A percentile compares a stretch with the other conserved stretches of the same genome.
Conservation (phyloP, 2,113 vertebrate species). For the Trogon melanurus region DNA sequence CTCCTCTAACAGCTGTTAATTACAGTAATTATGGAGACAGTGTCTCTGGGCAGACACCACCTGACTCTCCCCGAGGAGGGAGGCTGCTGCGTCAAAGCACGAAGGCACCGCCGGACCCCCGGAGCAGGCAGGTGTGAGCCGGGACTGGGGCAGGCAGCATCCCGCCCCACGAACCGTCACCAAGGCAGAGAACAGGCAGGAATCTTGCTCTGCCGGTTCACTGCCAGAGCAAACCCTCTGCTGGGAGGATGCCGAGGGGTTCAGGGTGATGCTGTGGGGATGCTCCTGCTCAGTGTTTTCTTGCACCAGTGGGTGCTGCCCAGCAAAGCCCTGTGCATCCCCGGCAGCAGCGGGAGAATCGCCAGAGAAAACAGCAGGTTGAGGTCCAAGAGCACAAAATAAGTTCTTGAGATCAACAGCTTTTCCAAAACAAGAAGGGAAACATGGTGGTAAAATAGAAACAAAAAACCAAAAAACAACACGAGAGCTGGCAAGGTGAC, state of each 20-base stretch:
- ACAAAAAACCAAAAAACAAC: not conserved
- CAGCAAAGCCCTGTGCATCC: not conserved
- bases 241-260: not conserved
- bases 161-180: rapidly evolving
- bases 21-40: not conserved
- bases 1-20: constrained; percentile 20
- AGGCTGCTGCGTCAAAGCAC: not conserved
- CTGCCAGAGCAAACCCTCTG: not conserved
- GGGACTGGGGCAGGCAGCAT: rapidly evolving
- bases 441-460: not conserved
- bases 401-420: not conserved
- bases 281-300: not conserved
- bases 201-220: not conserved
- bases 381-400: not conserved
- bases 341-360: rapidly evolving
- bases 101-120: rapidly evolving
- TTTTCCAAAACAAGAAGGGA: constrained; percentile 1
- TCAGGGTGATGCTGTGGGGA: not conserved
- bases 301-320: rapidly evolving
- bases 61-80: not conserved
- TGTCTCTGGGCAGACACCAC: rapidly evolving
- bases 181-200: not conserved
- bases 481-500: not conserved
- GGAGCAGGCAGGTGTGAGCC: not conserved
- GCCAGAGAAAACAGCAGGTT: not conserved